Conservation (phyloP, 2,797 vertebrate species). For the Allochrocebus solatus region DNA sequence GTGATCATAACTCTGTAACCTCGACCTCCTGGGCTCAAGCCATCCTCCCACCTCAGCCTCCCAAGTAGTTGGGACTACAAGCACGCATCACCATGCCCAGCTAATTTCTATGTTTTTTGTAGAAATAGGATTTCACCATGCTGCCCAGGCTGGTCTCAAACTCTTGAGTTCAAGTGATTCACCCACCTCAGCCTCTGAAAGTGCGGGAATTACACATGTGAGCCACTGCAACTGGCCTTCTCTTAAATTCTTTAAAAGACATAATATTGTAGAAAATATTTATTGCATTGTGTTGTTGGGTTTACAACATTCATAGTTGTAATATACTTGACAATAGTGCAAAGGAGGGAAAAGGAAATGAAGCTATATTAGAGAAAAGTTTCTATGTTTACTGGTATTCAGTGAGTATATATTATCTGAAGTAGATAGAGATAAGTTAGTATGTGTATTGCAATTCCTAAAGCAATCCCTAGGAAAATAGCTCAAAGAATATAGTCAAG, state of each 20-base stretch:
- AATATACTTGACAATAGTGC: neutral
- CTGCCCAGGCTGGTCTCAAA: too few species aligned
- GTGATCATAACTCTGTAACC: too few species aligned
- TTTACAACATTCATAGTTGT: neutral
- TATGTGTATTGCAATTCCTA: neutral
- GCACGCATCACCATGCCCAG: too few species aligned
- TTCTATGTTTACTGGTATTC: neutral
- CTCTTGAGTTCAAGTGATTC: too few species aligned
- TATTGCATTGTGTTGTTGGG: neutral
- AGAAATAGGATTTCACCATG: too few species aligned
- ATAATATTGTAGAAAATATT: neutral
- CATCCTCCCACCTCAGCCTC: too few species aligned
- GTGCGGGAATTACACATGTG: too few species aligned
- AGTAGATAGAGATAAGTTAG: neutral
- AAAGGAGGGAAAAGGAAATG: neutral
- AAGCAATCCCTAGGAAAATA: neutral
- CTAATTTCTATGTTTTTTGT: too few species aligned
- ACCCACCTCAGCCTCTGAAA: too few species aligned
- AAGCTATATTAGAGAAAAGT: neutral
- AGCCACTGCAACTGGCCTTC: neutral
- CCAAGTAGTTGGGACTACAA: too few species aligned
- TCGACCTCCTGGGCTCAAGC: too few species aligned
- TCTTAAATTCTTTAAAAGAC: neutral
- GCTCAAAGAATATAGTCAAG: neutral
- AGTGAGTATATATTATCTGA: neutral